Evolutionary conservation across 30 jellyfish, hydroid and myxozoan species (phyloP), one percentile per base, ranked within the genome.

Genomic region (Pseudorhiza aurosa): DNA sequence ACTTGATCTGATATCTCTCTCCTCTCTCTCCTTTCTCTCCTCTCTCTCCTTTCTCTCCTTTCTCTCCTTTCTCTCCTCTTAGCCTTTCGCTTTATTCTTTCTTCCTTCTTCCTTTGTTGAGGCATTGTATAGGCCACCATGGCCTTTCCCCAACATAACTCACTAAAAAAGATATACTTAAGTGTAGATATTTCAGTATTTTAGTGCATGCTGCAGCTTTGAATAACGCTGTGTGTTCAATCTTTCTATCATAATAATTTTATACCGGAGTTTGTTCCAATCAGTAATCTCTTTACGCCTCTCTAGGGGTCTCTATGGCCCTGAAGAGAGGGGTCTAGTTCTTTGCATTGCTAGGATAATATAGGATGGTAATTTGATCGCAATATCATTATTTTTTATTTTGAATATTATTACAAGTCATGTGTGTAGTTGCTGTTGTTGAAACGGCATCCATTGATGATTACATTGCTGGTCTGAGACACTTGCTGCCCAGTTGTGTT

Each of bases 211-310:
- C 42, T 57, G 19, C 25, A 40, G 42, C 2, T 4, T 40, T 25
- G 71, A 4, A 10, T 9, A 2, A 17, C 18, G 18, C 42, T 17
- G 25, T 47, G 26, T 21, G 12, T 47, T 26, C 19, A 47, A 3
- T 3, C n/a, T 26, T 8, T 47, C 62, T 57, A 25, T 57, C 42
- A 22, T 29, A 7, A 57, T 25, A 22, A 25, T 57, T 57, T 57
- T 26, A 57, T 11, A 4, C 32, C 57, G 55, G 24, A 63, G 77
- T 29, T 29, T 4, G 29, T 63, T 63, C 77, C 53, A 30, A 63
- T 27, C 30, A 2, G 22, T 6, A 10, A 63, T 63, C 57, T 27
- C 22, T 35, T 57, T 63, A 8, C 0, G 2, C 53, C 2, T 30
- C 53, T 30, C 30, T 2, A 62, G 28, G 56, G 30, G 56, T 62